Conservation (phyloP, 2,888 invertebrate species). For the Ptychoptera albimana region DNA sequence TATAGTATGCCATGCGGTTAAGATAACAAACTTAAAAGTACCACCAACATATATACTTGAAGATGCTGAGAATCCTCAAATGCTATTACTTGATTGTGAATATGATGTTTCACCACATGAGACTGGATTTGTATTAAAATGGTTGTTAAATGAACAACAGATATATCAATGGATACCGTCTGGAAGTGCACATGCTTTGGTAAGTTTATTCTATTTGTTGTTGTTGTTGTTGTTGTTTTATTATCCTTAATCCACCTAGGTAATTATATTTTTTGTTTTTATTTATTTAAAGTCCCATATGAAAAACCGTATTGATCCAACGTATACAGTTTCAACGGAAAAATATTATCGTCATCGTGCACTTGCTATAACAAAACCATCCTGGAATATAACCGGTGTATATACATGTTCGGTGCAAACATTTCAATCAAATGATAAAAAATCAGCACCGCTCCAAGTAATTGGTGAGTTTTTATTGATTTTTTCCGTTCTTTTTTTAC, state of each 20-base stretch:
- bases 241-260: not conserved
- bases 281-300: constrained; percentile 13
- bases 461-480: constrained; percentile 19
- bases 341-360: constrained; percentile 26
- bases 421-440: constrained; percentile 29
- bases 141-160: constrained; percentile 29
- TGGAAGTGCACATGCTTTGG: constrained; percentile 28
- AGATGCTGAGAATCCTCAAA: constrained; percentile 24
- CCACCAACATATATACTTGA: constrained; percentile 29
- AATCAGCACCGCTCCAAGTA: constrained; percentile 29
- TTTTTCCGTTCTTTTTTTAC: too few species aligned
- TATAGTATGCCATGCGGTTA: not conserved
- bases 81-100: constrained; percentile 29
- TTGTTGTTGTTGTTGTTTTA: too few species aligned
- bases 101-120: constrained; percentile 26
- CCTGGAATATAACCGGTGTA: constrained; percentile 32
- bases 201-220: too few species aligned
- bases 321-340: constrained; percentile 16
- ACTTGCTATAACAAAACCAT: constrained; percentile 29
- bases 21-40: constrained; percentile 27
- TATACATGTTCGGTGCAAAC: constrained; percentile 31
- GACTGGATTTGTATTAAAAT: constrained; percentile 30
- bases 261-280: constrained; percentile 1
- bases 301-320: constrained; percentile 30
- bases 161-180: constrained; percentile 32